Evolutionary conservation across 1,140 invertebrate species (phyloP).

Genomic region (Lucilia cuprina): DNA sequence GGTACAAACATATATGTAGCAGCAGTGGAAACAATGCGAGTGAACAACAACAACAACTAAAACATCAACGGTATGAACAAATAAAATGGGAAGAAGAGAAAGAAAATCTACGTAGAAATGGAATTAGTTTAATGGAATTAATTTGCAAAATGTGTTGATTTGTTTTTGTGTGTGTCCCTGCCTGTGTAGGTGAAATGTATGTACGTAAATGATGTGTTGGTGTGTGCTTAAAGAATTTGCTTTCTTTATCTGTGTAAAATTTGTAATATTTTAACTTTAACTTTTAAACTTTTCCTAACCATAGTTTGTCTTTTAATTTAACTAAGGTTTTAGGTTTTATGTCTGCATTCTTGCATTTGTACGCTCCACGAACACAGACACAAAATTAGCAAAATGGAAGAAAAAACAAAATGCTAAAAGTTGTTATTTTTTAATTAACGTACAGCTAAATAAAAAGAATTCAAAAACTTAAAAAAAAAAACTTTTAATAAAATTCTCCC

Average conservation of each 20-base stretch:
- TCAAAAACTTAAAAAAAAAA: not conserved
- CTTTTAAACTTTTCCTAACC: not conserved
- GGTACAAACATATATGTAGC: not conserved
- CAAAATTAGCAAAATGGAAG: not conserved
- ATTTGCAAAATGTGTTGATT: conserved; percentile 22
- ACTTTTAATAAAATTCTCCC: not conserved
- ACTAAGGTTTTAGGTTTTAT: not conserved
- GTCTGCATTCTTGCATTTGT: too few species aligned
- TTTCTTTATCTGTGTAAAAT: not conserved
- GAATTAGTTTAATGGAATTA: conserved; percentile 31
- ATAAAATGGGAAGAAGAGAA: not conserved
- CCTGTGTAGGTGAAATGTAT: not conserved
- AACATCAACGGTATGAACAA: not conserved
- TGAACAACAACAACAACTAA: not conserved
- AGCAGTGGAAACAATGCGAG: not conserved
- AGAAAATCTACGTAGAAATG: not conserved
- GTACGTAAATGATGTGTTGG: too few species aligned
- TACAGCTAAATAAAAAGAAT: not conserved
- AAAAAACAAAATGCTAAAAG: not conserved
- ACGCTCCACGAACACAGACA: too few species aligned
- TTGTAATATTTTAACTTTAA: not conserved
- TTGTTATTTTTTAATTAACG: not conserved
- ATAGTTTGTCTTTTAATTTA: not conserved
- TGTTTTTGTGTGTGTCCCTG: not conserved
- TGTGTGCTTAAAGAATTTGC: too few species aligned